Evolutionary conservation across 2,797 vertebrate genomes (phyloP), one percentile per base, ranked within the genome.

Genomic region (Amblyopsis hoosieri): DNA sequence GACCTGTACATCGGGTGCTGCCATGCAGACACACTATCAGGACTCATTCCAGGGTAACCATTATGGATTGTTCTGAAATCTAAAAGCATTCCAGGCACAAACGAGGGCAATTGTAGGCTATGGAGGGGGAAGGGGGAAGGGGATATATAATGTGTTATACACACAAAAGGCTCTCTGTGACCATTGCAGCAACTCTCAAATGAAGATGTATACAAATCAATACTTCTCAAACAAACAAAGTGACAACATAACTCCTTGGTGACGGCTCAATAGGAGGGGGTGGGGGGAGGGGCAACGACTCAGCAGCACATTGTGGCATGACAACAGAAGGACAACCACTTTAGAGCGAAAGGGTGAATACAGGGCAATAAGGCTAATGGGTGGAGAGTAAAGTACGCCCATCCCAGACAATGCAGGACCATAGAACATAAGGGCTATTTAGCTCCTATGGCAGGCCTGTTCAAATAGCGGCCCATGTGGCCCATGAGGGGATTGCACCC

Each of bases 321-420:
- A 7, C 57, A 37, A 7, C 11, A 54, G 1, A 58, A 17, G 61
- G 58, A n/a, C 17, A 5, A 48, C 0, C 4, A 54, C 58, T 46
- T 19, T 12, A 47, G 49, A 68, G 31, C 53, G 5, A 17, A 45
- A 60, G 10, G 15, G 10, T 9, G 50, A 58, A 58, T 12, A 67
- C 67, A 53, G 10, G 74, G 52, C 66, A 67, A 56, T 11, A 14
- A 55, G 47, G 57, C 60, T 67, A 75, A 78, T 76, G 52, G 80
- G 76, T 67, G 54, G 53, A 60, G 67, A 74, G 67, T 50, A 71
- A 74, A 80, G 82, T 76, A 85, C 69, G 76, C 42, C 46, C 57
- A 79, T 11, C 31, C 52, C 64, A 45, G 56, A 69, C 64, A 80
- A 87, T 75, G 76, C 80, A 62, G 75, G 78, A 71, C 73, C 19